Conservation (phyloP, 1,140 invertebrate genomes). For the Trichogramma pretiosum region DNA sequence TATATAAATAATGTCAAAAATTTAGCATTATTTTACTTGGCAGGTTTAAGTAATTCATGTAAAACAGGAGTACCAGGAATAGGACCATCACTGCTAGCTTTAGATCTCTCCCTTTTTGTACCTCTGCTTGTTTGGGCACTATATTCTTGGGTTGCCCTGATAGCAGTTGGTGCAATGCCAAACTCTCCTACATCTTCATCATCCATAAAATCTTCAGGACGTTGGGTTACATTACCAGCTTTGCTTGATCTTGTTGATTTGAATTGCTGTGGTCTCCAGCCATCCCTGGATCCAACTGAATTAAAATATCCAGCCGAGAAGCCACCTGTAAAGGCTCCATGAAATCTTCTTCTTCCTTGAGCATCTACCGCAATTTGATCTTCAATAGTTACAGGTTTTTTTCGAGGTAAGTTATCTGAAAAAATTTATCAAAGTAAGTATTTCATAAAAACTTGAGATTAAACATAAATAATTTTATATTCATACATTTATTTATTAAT, state of each 20-base stretch:
- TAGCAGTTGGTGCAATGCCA: constrained; percentile 85
- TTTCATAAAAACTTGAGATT: no score
- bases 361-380: constrained; percentile 88
- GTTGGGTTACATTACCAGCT: constrained; percentile 46
- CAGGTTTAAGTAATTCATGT: constrained; percentile 67
- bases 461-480: no score
- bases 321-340: constrained; percentile 98
- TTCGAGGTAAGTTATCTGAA: constrained; percentile 66
- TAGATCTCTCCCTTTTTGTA: constrained; percentile 43
- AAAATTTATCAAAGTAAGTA: no score
- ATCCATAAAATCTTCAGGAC: constrained; percentile 96
- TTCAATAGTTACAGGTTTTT: constrained; percentile 73
- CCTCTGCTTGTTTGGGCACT: constrained; percentile 42
- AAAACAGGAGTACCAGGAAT: constrained; percentile 76
- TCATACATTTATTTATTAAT: no score
- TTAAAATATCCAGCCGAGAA: constrained; percentile 98
- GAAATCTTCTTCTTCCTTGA: constrained; percentile 85
- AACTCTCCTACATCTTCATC: constrained; percentile 91
- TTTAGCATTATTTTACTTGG: constrained; percentile 51
- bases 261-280: constrained; percentile 86
- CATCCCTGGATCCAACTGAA: constrained; percentile 90
- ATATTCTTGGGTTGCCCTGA: constrained; percentile 72
- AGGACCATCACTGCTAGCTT: constrained; percentile 51
- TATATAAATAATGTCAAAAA: constrained; percentile 1
- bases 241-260: constrained; percentile 77